Conservation (phyloP, 2,888 invertebrate species). For the Parnassius mnemosyne region DNA sequence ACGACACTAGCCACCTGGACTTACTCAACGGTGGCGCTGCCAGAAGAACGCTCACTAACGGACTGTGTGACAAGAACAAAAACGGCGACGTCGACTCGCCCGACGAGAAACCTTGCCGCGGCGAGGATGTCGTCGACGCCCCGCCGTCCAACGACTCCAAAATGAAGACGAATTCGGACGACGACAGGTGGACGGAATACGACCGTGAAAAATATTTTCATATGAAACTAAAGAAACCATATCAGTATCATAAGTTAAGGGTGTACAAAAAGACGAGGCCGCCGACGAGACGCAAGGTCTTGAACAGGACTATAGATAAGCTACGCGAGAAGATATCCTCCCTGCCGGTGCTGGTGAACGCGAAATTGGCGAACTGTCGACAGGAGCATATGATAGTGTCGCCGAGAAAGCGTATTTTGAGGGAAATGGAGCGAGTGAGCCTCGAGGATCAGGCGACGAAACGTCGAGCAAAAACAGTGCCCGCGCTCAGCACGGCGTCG, state of each 20-base stretch:
- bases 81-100: conserved; percentile 57
- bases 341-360: conserved; percentile 65
- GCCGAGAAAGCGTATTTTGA: conserved; percentile 89
- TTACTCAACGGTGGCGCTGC: conserved; percentile 43
- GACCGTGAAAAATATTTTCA: conserved; percentile 72
- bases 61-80: conserved; percentile 50
- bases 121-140: conserved; percentile 59
- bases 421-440: conserved; percentile 89
- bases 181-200: conserved; percentile 59
- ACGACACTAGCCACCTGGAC: conserved; percentile 65
- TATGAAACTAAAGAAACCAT: conserved; percentile 77
- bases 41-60: conserved; percentile 46
- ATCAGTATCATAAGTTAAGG: conserved; percentile 74
- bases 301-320: conserved; percentile 56
- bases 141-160: conserved; percentile 40
- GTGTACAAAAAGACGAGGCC: conserved; percentile 71
- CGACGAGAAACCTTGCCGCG: conserved; percentile 37
- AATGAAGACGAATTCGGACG: conserved; percentile 43
- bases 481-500: conserved; percentile 61
- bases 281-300: conserved; percentile 56
- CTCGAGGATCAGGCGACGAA: conserved; percentile 84
- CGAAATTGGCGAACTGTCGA: conserved; percentile 67
- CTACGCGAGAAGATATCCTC: conserved; percentile 64
- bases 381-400: conserved; percentile 84
- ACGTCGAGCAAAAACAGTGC: conserved; percentile 77